A percentile compares a stretch with the other conserved stretches of the same genome.
These are phyloP conservation scores for Lutraria lutraria DNA, from an alignment of 2,888 invertebrate genomes.

Conservation along the genomic window DNA sequence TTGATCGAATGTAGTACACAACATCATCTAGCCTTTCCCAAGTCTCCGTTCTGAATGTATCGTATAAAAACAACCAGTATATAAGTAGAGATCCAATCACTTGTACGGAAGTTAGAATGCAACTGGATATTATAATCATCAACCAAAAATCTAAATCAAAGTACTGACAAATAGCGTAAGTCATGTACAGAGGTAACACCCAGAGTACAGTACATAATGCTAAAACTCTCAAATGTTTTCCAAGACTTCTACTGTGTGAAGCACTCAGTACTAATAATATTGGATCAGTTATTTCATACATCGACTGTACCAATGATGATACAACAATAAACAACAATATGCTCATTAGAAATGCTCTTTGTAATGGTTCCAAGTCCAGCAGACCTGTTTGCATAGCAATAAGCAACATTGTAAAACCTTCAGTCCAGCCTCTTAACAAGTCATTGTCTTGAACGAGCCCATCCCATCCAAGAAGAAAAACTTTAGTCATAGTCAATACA, in stretches of 20 bases:
- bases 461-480: conserved; percentile 86
- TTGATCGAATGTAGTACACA: conserved; percentile 87
- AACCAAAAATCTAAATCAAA: conserved; percentile 88
- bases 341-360: conserved; percentile 88
- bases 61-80: conserved; percentile 88
- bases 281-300: conserved; percentile 88
- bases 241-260: conserved; percentile 85
- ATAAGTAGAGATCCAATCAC: conserved; percentile 88
- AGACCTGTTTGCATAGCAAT: conserved; percentile 88
- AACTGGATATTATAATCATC: conserved; percentile 88
- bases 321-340: conserved; percentile 88
- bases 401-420: conserved; percentile 88
- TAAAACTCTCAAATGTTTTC: conserved; percentile 86
- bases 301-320: conserved; percentile 89
- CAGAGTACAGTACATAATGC: conserved; percentile 86
- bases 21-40: conserved; percentile 88
- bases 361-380: conserved; percentile 87
- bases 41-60: conserved; percentile 85
- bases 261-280: conserved; percentile 88
- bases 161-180: conserved; percentile 86
- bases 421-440: conserved; percentile 87
- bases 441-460: conserved; percentile 84
- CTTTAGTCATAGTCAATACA: conserved; percentile 86
- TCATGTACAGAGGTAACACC: conserved; percentile 87
- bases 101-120: conserved; percentile 87